phyloP scores from a whole-genome alignment of 2,888 invertebrate species.

The Operophtera brumata region DNA sequence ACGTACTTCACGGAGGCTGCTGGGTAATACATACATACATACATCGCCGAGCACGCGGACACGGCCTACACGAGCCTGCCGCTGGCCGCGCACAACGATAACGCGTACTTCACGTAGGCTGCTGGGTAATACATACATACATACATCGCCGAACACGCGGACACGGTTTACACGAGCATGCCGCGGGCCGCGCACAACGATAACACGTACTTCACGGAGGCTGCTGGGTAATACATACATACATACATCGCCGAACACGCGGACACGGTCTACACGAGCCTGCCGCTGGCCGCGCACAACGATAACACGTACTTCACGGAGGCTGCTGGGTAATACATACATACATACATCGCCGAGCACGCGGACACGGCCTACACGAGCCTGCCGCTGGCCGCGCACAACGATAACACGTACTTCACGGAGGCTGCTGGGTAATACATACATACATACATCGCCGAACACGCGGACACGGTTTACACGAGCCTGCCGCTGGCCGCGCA shows the following conservation, averaged over 20 bases:
- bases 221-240: conserved; percentile 80
- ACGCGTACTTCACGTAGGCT: conserved; percentile 88
- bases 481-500: conserved; percentile 85
- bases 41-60: conserved; percentile 82
- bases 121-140: conserved; percentile 77
- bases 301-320: conserved; percentile 90
- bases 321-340: conserved; percentile 82
- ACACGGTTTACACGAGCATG: conserved; percentile 86
- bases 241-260: conserved; percentile 75
- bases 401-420: conserved; percentile 88
- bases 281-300: conserved; percentile 85
- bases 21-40: conserved; percentile 69
- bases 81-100: conserved; percentile 88
- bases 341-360: conserved; percentile 68
- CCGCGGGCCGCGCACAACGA: conserved; percentile 88
- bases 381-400: conserved; percentile 85
- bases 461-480: conserved; percentile 68
- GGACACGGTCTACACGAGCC: conserved; percentile 87
- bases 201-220: conserved; percentile 88
- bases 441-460: no score
- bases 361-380: conserved; percentile 88
- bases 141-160: conserved; percentile 79
- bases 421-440: conserved; percentile 84
- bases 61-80: conserved; percentile 86
- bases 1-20: conserved; percentile 89